A percentile compares a stretch with the other conserved stretches of the same genome.
phyloP scores from a whole-genome alignment of 2,888 invertebrate genomes.

The Watsonalla cultraria region DNA sequence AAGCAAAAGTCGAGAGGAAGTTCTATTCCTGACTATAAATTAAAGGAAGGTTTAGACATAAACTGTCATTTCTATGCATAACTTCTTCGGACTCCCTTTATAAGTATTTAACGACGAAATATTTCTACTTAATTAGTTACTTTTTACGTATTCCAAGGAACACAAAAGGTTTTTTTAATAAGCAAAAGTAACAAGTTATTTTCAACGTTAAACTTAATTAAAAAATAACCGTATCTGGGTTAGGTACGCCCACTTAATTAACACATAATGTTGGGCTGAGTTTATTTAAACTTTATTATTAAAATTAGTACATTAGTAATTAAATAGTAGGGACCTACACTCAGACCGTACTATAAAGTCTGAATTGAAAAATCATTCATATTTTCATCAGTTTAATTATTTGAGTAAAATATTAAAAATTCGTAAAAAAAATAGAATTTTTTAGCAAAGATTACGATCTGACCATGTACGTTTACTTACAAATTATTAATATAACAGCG shows the following conservation, averaged over 20 bases:
- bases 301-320: neutral
- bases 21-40: slow-evolving; percentile 48
- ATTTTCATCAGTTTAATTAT: too few relatives aligned
- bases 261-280: slow-evolving; percentile 26
- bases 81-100: slow-evolving; percentile 8
- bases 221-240: slow-evolving; percentile 32
- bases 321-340: too few relatives aligned
- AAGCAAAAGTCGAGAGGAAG: slow-evolving; percentile 46
- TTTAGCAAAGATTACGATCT: too few relatives aligned
- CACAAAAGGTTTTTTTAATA: slow-evolving; percentile 3
- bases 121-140: slow-evolving; percentile 1
- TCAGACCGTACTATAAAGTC: too few relatives aligned
- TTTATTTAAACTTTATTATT: slow-evolving; percentile 29
- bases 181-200: slow-evolving; percentile 1
- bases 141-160: slow-evolving; percentile 2
- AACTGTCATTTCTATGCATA: slow-evolving; percentile 40
- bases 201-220: slow-evolving; percentile 28
- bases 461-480: too few relatives aligned
- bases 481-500: too few relatives aligned
- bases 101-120: neutral
- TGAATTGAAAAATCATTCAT: too few relatives aligned
- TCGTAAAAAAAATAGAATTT: too few relatives aligned
- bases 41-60: slow-evolving; percentile 39
- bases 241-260: slow-evolving; percentile 40
- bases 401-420: too few relatives aligned